Evolutionary conservation across 2,797 vertebrate genomes (phyloP).

Genomic region (Pyrocephalus nanus): DNA sequence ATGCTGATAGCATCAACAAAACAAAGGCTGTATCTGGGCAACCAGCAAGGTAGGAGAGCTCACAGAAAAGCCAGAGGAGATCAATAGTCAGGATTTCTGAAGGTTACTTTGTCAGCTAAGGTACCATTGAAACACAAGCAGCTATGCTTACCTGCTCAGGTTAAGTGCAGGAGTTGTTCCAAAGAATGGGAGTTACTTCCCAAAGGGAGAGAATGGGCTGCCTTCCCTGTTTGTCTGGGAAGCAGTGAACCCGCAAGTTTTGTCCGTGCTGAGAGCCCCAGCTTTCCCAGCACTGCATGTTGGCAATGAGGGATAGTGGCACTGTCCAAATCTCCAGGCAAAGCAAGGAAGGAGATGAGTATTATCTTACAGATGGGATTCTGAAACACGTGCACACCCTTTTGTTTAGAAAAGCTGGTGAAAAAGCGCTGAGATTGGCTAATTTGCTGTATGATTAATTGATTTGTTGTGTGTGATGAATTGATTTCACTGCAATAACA

Average conservation of each 20-base stretch:
- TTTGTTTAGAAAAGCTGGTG: not conserved
- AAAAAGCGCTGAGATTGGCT: not conserved
- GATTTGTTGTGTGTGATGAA: not conserved
- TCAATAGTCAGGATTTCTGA: slow-evolving; percentile 11
- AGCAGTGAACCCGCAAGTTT: not conserved
- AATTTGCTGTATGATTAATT: not conserved
- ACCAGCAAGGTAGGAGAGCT: not conserved
- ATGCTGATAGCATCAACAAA: not conserved
- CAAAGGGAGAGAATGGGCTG: not conserved
- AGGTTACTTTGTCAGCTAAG: not conserved
- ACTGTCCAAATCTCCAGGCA: not conserved
- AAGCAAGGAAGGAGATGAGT: not conserved
- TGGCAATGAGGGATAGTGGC: not conserved
- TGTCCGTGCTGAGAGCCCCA: not conserved
- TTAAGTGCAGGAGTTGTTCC: not conserved
- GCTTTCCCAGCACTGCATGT: not conserved
- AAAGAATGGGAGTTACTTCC: not conserved
- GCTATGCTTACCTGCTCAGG: not conserved
- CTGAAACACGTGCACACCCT: not conserved
- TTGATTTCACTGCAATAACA: not conserved
- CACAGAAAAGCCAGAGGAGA: not conserved
- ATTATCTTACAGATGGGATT: not conserved
- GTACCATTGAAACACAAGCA: not conserved
- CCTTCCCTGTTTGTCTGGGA: not conserved
- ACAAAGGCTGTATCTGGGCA: slow-evolving; percentile 28